Conservation (phyloP, 2,888 invertebrate genomes). For the Criorhina ranunculi region DNA sequence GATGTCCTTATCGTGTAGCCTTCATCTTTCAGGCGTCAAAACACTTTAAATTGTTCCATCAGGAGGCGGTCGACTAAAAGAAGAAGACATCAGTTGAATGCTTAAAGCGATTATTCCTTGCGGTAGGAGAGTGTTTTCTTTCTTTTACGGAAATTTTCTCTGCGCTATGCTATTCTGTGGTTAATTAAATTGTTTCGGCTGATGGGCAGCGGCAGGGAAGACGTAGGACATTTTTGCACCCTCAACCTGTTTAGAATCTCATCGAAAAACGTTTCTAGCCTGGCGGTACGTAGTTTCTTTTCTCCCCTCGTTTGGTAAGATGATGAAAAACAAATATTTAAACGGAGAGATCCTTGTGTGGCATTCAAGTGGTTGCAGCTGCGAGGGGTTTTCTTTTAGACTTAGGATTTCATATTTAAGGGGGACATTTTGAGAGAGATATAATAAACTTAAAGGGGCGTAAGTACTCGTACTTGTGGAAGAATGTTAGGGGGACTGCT, state of each 20-base stretch:
- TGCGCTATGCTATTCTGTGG: slow-evolving; percentile 35
- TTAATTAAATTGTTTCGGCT: slow-evolving; percentile 66
- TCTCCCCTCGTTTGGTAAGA: slow-evolving; percentile 40
- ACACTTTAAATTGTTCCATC: slow-evolving; percentile 53
- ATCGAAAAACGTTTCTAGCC: slow-evolving; percentile 60
- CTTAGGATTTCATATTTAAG: slow-evolving; percentile 18
- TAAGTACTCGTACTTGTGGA: slow-evolving; percentile 33
- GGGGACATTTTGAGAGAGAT: slow-evolving; percentile 17
- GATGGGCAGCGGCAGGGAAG: neutral
- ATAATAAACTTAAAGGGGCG: slow-evolving; percentile 49
- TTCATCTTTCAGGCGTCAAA: slow-evolving; percentile 45
- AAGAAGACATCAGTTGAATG: slow-evolving; percentile 45
- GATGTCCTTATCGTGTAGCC: slow-evolving; percentile 54
- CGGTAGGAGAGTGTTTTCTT: neutral
- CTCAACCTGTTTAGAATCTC: slow-evolving; percentile 44
- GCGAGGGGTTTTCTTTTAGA: slow-evolving; percentile 35
- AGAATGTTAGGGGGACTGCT: slow-evolving; percentile 22
- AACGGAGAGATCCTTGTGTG: slow-evolving; percentile 47
- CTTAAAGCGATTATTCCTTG: slow-evolving; percentile 7
- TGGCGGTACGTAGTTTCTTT: slow-evolving; percentile 26
- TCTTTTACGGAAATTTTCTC: slow-evolving; percentile 5
- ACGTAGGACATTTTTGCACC: neutral
- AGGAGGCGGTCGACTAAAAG: slow-evolving; percentile 28
- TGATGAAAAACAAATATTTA: slow-evolving; percentile 71
- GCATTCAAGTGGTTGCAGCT: slow-evolving; percentile 30